Conservation (phyloP, 2,888 invertebrate genomes). For the Latrodectus elegans region DNA sequence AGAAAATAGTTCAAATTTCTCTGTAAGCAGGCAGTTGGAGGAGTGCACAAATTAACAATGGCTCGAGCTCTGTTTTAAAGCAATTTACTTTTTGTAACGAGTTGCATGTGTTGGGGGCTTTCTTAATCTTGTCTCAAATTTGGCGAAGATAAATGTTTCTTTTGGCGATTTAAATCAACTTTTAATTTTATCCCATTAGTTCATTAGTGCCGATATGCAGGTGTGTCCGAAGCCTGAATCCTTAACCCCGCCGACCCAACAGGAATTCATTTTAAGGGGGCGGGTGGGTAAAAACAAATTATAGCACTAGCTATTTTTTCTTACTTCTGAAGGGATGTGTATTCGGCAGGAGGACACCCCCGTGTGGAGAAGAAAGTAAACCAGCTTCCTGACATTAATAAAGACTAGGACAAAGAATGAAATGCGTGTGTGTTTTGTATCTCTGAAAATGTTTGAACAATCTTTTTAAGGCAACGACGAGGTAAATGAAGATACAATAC, state of each 20-base stretch:
- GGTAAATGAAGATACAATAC: no score
- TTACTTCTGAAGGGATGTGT: slow-evolving; percentile 56
- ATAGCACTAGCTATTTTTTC: slow-evolving; percentile 52
- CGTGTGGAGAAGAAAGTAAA: slow-evolving; percentile 40
- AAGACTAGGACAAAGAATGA: slow-evolving; percentile 32
- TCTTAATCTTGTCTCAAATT: slow-evolving; percentile 33
- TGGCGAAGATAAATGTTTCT: slow-evolving; percentile 65
- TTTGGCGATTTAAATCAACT: slow-evolving; percentile 67
- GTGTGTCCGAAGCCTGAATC: slow-evolving; percentile 59
- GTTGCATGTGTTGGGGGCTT: slow-evolving; percentile 12
- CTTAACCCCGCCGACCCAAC: slow-evolving; percentile 57
- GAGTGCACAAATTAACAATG: slow-evolving; percentile 37
- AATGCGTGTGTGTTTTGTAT: slow-evolving; percentile 15
- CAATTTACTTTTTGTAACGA: slow-evolving; percentile 48
- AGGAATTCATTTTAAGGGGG: slow-evolving; percentile 50
- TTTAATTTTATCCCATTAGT: slow-evolving; percentile 68
- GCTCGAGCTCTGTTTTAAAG: slow-evolving; percentile 43
- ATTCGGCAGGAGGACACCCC: slow-evolving; percentile 34
- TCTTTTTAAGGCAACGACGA: no score
- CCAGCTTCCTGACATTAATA: slow-evolving; percentile 55
- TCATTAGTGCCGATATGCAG: slow-evolving; percentile 65
- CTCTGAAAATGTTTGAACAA: no score
- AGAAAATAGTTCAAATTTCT: slow-evolving; percentile 4
- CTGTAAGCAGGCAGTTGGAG: neutral
- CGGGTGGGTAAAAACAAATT: slow-evolving; percentile 55